These are phyloP conservation scores for Mythimna vitellina DNA, from an alignment of 2,888 invertebrate genomes.

Conservation along the genomic window DNA sequence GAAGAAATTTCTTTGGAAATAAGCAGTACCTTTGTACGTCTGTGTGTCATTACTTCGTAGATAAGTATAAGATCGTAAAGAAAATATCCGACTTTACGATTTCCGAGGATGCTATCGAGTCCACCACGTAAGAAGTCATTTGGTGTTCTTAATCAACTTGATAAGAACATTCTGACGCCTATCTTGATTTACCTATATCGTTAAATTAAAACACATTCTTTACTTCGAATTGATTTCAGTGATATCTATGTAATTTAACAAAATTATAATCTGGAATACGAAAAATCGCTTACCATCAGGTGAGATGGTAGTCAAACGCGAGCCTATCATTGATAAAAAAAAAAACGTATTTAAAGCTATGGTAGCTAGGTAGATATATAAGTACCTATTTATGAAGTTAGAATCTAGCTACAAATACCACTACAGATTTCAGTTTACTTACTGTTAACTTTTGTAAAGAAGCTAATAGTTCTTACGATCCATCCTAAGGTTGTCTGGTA, in stretches of 20 bases:
- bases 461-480: too few relatives aligned
- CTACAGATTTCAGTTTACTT: too few relatives aligned
- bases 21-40: too few relatives aligned
- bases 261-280: neutral
- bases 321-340: too few relatives aligned
- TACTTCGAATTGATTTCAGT: conserved; percentile 6
- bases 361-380: neutral
- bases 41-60: neutral
- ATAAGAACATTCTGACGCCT: conserved; percentile 15
- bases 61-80: neutral
- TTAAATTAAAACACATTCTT: conserved; percentile 12
- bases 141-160: conserved; percentile 30
- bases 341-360: conserved; percentile 1
- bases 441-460: too few relatives aligned
- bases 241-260: conserved; percentile 25
- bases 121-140: conserved; percentile 16
- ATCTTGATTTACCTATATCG: conserved; percentile 34
- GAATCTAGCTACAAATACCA: neutral
- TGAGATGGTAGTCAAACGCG: too few relatives aligned
- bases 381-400: neutral
- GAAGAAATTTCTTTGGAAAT: too few relatives aligned
- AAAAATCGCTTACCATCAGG: too few relatives aligned
- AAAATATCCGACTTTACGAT: conserved; percentile 9
- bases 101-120: conserved; percentile 10
- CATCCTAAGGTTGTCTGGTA: too few relatives aligned